phyloP scores from a whole-genome alignment of 2,113 vertebrate genomes.

The Nyctibius bracteatus region DNA sequence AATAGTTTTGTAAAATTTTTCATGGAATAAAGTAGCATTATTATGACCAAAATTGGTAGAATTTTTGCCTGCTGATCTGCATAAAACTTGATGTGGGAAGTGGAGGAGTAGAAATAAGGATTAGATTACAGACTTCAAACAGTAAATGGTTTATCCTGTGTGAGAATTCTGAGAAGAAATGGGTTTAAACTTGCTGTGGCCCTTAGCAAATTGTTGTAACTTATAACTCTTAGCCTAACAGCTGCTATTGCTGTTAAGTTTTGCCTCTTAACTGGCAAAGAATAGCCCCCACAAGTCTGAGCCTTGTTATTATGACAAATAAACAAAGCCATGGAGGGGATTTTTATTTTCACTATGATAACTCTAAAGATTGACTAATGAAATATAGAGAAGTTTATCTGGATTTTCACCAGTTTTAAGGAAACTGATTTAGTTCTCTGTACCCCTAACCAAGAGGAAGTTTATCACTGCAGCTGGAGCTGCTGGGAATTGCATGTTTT shows the following conservation, averaged over 20 bases:
- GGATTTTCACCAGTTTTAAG: neutral
- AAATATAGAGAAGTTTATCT: neutral
- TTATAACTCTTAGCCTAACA: neutral
- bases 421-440: neutral
- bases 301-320: neutral
- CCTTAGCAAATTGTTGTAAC: neutral
- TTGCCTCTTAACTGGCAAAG: neutral
- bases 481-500: conserved; percentile 44
- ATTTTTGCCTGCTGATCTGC: neutral
- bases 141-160: neutral
- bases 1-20: neutral
- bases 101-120: neutral
- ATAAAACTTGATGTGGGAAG: neutral
- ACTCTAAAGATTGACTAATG: neutral
- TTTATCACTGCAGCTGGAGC: conserved; percentile 19
- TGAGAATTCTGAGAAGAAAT: neutral
- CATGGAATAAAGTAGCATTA: neutral
- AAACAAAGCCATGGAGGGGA: neutral
- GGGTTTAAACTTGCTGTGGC: neutral
- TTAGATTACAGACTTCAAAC: neutral
- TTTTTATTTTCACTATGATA: neutral
- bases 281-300: neutral
- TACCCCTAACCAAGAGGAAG: neutral
- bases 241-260: neutral
- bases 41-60: neutral